A percentile compares a stretch with the other conserved stretches of the same genome.
Evolutionary conservation across 1,140 invertebrate genomes (phyloP).

Genomic region (Heliconius melpomene): DNA sequence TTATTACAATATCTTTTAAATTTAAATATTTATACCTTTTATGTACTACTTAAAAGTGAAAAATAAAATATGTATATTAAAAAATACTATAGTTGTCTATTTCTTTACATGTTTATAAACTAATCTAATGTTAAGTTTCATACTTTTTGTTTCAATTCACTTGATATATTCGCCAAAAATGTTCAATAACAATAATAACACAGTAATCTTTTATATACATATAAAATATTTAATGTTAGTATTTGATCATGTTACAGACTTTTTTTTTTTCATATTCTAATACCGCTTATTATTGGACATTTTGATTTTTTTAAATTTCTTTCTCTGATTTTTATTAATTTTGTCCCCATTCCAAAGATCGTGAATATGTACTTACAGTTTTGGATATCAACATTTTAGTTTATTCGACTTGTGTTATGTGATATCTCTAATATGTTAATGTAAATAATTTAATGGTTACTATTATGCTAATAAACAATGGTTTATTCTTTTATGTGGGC

Average conservation of each 20-base stretch:
- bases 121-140: not conserved
- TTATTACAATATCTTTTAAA: too few species aligned
- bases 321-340: not conserved
- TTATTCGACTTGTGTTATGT: conserved; percentile 72
- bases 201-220: not conserved
- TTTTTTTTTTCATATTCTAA: conserved; percentile 10
- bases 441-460: conserved; percentile 72
- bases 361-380: conserved; percentile 18
- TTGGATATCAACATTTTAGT: conserved; percentile 47
- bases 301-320: not conserved
- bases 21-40: too few species aligned
- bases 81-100: not conserved
- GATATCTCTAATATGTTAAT: conserved; percentile 58
- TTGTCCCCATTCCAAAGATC: conserved; percentile 60
- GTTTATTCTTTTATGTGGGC: conserved; percentile 72
- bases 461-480: conserved; percentile 73
- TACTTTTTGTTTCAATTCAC: not conserved
- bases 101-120: not conserved
- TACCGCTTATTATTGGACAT: conserved; percentile 13
- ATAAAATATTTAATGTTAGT: not conserved
- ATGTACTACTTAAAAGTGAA: too few species aligned
- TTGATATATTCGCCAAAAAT: not conserved
- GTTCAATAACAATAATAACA: not conserved
- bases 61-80: too few species aligned
- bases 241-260: conserved; percentile 17